Conservation (phyloP, 2,888 invertebrate genomes). For the Atethmia centrago region DNA sequence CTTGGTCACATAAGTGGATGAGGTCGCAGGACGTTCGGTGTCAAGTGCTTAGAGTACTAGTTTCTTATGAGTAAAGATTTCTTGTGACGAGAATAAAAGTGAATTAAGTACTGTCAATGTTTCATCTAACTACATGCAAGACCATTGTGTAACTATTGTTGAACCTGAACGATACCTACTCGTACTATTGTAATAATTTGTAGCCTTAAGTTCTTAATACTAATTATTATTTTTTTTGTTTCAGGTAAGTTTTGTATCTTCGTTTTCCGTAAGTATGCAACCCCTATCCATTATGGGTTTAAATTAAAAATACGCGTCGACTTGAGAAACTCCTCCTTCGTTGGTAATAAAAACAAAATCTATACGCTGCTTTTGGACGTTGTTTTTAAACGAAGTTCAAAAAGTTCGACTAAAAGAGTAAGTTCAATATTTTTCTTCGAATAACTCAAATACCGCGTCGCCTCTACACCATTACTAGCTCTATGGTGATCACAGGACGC, state of each 20-base stretch:
- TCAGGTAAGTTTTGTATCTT: constrained; percentile 66
- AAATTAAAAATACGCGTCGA: background rate
- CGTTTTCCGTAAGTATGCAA: constrained; percentile 54
- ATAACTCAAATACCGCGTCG: constrained; percentile 6
- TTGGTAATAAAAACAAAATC: background rate
- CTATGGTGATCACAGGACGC: constrained; percentile 65
- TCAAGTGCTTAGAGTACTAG: background rate
- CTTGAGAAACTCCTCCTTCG: background rate
- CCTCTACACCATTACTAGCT: constrained; percentile 26
- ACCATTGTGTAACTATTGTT: background rate
- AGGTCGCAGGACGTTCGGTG: constrained; percentile 1
- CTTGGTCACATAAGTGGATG: constrained; percentile 21
- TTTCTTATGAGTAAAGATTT: background rate
- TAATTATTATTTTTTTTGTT: constrained; percentile 59
- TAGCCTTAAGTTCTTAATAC: background rate
- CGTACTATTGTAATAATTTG: background rate
- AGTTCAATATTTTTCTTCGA: background rate
- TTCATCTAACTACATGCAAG: background rate
- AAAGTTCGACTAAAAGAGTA: background rate
- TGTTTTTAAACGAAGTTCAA: background rate
- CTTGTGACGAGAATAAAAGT: background rate
- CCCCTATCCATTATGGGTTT: background rate
- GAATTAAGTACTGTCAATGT: background rate
- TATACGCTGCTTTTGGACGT: background rate
- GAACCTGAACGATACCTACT: background rate